phyloP scores from a whole-genome alignment of 2,113 vertebrate genomes.

The Phylloscopus trochilus region DNA sequence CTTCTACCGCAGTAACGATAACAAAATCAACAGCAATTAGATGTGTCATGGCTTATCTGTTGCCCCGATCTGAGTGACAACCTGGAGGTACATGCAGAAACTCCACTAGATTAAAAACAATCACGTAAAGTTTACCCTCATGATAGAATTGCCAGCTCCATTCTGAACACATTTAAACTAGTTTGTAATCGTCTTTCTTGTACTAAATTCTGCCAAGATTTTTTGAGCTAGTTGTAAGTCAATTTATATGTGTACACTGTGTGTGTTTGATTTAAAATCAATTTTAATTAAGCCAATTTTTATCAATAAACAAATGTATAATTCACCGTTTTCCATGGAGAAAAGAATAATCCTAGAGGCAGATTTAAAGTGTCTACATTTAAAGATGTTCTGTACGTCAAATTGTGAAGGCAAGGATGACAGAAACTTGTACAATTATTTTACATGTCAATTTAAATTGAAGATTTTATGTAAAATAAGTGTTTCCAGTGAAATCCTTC shows the following conservation, averaged over 20 bases:
- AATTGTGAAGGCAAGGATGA: not conserved
- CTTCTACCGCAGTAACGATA: not conserved
- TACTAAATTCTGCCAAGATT: not conserved
- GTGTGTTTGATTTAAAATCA: not conserved
- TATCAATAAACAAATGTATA: not conserved
- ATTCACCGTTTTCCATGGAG: not conserved
- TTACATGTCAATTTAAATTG: not conserved
- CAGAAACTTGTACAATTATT: not conserved
- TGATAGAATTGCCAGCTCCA: not conserved
- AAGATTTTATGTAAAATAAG: not conserved
- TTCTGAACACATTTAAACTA: not conserved
- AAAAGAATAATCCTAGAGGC: not conserved
- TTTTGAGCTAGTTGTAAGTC: not conserved
- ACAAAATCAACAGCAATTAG: not conserved
- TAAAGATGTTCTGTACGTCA: not conserved
- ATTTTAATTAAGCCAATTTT: not conserved
- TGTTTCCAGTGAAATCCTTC: not conserved
- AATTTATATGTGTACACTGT: not conserved
- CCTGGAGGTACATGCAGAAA: not conserved
- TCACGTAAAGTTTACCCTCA: not conserved
- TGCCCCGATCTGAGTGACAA: not conserved
- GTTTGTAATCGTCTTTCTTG: not conserved
- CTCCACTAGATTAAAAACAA: not conserved
- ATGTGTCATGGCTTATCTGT: not conserved
- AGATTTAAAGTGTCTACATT: not conserved